Base-by-base conservation (phyloP, 2,113 vertebrate species). In the Sander lucioperca region DNA sequence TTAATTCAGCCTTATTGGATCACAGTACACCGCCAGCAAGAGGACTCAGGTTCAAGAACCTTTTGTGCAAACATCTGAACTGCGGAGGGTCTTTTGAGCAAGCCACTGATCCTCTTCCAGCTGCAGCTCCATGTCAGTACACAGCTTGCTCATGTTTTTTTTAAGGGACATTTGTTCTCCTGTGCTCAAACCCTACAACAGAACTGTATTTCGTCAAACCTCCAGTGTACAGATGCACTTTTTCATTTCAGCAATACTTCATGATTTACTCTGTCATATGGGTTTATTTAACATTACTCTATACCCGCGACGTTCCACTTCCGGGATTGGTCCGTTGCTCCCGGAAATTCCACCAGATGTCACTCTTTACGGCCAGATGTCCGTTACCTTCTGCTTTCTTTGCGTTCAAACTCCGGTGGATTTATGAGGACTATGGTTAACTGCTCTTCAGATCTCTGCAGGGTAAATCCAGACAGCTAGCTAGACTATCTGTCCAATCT, bases 111-210 rank as follows among this genome's bases (percentile, higher is more conserved):
- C 18, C 48, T 48, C 45, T 3, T 19, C 56, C 65, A 75, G 70
- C 58, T 86, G 71, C 18, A 25, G 30, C 18, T 27, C 6, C 13
- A 11, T 39, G 19, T 53, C 33, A 33, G 33, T 33, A 6, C 33
- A 64, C 62, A 83, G 54, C 67, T 48, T 62, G 68, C 51, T 66
- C 36, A 65, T 65, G 33, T 33, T 74, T 69, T 82, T 51, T 75
- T 69, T 65, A 79, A 84, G 69, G 43, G 19, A 16, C 2, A 33
- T 33, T 33, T 33, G 33, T 33, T 33, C 33, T 33, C 33, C 33
- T 33, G 56, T 18, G 54, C 39, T 50, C 59, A 36, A 45, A 3
- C 12, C 15, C 23, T 48, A 11, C 18, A 50, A 27, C 67, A 45
- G n/a, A 30, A 57, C 36, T 64, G 25, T 12, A 77, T 72, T 73